Conservation (phyloP, 30 jellyfish, hydroid and myxozoan species). For the Rhopilema esculentum region DNA sequence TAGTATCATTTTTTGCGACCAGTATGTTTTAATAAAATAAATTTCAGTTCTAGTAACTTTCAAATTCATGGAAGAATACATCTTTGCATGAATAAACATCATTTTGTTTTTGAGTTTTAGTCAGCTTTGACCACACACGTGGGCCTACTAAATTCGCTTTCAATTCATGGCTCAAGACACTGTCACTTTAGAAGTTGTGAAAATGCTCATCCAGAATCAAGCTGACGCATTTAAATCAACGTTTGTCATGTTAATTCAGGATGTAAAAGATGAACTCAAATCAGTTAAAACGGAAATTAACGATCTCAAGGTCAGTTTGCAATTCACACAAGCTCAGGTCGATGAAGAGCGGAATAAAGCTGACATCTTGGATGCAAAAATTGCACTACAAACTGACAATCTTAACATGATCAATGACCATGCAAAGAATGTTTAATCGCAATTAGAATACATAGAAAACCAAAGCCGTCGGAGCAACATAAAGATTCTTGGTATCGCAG, state of each 20-base stretch:
- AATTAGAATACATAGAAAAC: slow-evolving; percentile 16
- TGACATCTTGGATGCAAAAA: slow-evolving; percentile 9
- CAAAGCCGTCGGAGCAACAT: slow-evolving; percentile 20
- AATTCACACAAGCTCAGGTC: slow-evolving; percentile 52
- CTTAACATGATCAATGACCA: slow-evolving; percentile 5
- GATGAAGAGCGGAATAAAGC: slow-evolving; percentile 49
- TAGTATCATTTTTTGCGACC: too few species aligned
- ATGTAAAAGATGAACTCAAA: slow-evolving; percentile 43
- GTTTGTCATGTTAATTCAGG: slow-evolving; percentile 24
- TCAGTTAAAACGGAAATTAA: slow-evolving; percentile 10
- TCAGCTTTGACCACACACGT: too few species aligned
- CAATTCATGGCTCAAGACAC: neutral
- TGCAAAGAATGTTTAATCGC: slow-evolving; percentile 5
- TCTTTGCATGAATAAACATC: too few species aligned
- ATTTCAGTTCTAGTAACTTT: too few species aligned
- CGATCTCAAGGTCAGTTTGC: slow-evolving; percentile 51
- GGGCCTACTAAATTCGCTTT: too few species aligned
- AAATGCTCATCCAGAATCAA: slow-evolving; percentile 42
- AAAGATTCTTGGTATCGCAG: slow-evolving; percentile 6
- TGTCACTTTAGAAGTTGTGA: slow-evolving; percentile 57
- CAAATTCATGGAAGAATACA: too few species aligned
- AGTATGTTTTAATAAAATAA: too few species aligned
- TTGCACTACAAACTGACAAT: slow-evolving; percentile 29
- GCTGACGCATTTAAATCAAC: slow-evolving; percentile 52
- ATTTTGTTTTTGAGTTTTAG: too few species aligned